Base-by-base conservation (phyloP, 2,113 vertebrate genomes). In the Seriola dumerili region DNA sequence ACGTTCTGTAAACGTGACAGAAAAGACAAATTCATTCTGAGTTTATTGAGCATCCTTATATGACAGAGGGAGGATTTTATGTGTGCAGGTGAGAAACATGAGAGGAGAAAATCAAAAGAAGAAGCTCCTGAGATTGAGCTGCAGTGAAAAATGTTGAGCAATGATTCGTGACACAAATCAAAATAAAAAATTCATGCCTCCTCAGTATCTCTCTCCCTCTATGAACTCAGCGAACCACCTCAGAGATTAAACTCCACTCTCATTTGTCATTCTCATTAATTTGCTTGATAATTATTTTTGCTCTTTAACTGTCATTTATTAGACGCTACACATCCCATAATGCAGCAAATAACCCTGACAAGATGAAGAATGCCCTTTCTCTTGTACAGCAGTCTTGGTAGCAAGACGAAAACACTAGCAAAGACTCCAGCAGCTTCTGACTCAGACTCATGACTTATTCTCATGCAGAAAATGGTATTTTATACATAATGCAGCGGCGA, bases 391-490 rank as follows among this genome's bases (percentile, higher is more conserved):
- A 59, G 29, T 23, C 23, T 46, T 21, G 67, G 23, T 21, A 55
- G 55, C 50, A 70, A 19, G 38, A 80, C 57, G 1, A 84, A 81
- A 68, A 76, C 42, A 2, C 17, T 13, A 74, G 80, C 85, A 89
- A 85, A 86, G 75, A 65, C 38, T 71, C 14, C 42, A 73, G 74
- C 71, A 52, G 78, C 50, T 48, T 11, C 71, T 54, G 58, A 17
- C 57, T 3, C 34, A 62, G 12, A 59, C 76, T 61, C 25, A 0
- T 29, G 13, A 68, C 40, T 78, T 54, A 76, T 83, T 85, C 29
- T 90, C 36, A 74, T 78, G 67, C 71, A 81, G 55, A 86, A 85
- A 63, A 21, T 36, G 68, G 13, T 85, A 85, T 90, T 90, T 85
- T 4, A 81, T 69, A 72, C 61, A 89, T 72, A 86, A 90, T 65